Base-by-base conservation (phyloP, 2,113 vertebrate genomes). In the Dicaeum eximium region DNA sequence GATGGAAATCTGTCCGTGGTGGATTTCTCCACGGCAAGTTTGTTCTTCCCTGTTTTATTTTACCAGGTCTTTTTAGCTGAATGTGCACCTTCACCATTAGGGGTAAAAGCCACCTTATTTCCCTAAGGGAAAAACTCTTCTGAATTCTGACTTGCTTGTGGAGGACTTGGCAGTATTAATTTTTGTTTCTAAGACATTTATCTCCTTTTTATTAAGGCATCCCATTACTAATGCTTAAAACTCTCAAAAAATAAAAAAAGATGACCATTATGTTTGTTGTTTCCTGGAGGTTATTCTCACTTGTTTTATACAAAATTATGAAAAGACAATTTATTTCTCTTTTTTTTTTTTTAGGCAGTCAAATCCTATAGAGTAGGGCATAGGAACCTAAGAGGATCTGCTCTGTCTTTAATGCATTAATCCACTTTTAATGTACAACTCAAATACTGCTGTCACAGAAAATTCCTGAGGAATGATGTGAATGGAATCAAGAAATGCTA, bases 401-500 rank as follows among this genome's bases (percentile, higher is more conserved):
- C 13, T 58, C 51, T 45, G 14, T 70, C 66, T 75, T 30, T 64
- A 22, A 51, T 64, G 28, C 30, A n/a, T 64, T 38, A 62, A 58
- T 53, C 27, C 5, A 2, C 8, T 73, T 91, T 38, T 67, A 89
- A 71, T 42, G 30, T 11, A 74, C 33, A 58, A 53, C 35, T 78
- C 64, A 83, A 57, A 65, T 54, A 65, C 28, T 45, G 21, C 56
- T 77, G 69, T 85, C 40, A 84, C 23, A 70, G 80, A 60, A 92
- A 84, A 78, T 64, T 89, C n/a, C 40, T 6, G 22, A 56, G 40
- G 44, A 84, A 78, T 67, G 19, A 81, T 48, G 37, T 61, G 72
- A 80, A 86, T 13, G 47, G 73, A 90, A 91, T 86, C 24, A 73
- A 58, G 51, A 91, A 74, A 91, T 65, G 48, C 33, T 84, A 74